Percentiles rank a stretch among this genome's conserved stretches.
These are phyloP conservation scores for Trinorchestia longiramus DNA, from an alignment of 1,140 invertebrate species.

Conservation along the genomic window DNA sequence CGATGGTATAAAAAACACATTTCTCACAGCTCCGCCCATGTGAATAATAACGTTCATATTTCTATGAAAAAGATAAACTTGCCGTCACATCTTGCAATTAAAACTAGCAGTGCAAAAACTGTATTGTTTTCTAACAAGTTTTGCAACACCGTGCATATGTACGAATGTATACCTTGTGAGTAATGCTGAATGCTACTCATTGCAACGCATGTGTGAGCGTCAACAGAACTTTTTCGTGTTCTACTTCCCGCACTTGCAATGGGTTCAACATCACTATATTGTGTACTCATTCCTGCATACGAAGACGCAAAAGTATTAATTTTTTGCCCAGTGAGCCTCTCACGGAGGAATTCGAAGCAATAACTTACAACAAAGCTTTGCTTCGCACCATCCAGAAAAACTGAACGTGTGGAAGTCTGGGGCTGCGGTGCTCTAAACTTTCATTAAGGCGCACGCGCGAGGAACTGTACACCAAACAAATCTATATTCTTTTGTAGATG, in stretches of 20 bases:
- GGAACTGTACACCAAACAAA: not conserved
- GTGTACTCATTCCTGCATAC: not conserved
- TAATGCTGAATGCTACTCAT: not conserved
- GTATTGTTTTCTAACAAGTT: not conserved
- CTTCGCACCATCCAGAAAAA: not conserved
- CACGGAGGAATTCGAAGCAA: not conserved
- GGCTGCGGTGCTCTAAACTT: not conserved
- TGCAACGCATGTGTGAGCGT: too few species aligned
- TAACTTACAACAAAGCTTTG: not conserved
- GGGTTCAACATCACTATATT: not conserved
- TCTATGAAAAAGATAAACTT: not conserved
- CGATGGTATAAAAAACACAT: not conserved
- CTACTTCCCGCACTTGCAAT: too few species aligned
- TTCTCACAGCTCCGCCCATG: not conserved
- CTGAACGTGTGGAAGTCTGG: not conserved
- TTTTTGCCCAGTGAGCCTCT: not conserved
- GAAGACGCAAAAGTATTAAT: not conserved
- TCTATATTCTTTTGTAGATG: not conserved
- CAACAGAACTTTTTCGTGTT: too few species aligned
- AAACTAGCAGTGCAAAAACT: not conserved
- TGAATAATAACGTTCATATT: not conserved
- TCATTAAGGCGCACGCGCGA: not conserved
- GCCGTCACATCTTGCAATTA: not conserved
- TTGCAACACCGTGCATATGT: not conserved
- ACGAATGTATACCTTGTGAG: not conserved